Evolutionary conservation across 2,888 invertebrate species (phyloP).

Genomic region (Sialis fuliginosa): DNA sequence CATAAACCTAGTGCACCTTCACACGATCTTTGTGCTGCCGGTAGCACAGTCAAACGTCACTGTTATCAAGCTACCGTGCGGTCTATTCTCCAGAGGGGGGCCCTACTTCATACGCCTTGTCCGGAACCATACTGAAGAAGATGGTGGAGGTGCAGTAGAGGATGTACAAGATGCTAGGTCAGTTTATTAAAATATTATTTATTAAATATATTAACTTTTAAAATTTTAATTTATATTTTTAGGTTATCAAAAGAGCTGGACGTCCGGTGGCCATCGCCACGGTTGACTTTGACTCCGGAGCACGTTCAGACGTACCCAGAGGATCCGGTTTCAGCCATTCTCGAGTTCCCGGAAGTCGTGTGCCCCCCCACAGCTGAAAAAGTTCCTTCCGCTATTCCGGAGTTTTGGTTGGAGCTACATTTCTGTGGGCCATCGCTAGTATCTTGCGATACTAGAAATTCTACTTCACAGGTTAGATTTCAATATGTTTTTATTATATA

Average conservation of each 20-base stretch:
- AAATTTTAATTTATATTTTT: no score
- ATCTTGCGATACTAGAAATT: constrained; percentile 43
- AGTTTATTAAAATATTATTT: constrained; percentile 8
- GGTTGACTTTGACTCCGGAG: constrained; percentile 53
- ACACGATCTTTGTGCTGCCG: not conserved
- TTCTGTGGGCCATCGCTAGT: constrained; percentile 64
- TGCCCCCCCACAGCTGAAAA: constrained; percentile 44
- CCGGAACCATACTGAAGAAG: constrained; percentile 10
- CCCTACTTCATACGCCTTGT: constrained; percentile 34
- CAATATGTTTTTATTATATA: not conserved
- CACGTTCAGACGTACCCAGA: constrained; percentile 66
- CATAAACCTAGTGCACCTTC: constrained; percentile 17
- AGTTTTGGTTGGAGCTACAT: constrained; percentile 61
- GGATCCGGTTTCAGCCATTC: constrained; percentile 49
- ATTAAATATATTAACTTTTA: no score
- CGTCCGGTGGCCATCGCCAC: constrained; percentile 66
- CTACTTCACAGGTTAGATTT: constrained; percentile 26
- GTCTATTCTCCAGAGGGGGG: constrained; percentile 56
- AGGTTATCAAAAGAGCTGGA: constrained; percentile 40
- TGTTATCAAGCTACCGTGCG: constrained; percentile 44
- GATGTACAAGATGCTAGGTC: constrained; percentile 12
- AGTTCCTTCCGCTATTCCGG: constrained; percentile 32
- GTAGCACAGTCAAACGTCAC: constrained; percentile 17
- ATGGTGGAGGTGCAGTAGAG: constrained; percentile 12
- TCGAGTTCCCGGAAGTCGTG: constrained; percentile 57